A percentile compares a stretch with the other conserved stretches of the same genome.
phyloP scores from a whole-genome alignment of 2,888 invertebrate genomes.

The Schizaphis graminum region DNA sequence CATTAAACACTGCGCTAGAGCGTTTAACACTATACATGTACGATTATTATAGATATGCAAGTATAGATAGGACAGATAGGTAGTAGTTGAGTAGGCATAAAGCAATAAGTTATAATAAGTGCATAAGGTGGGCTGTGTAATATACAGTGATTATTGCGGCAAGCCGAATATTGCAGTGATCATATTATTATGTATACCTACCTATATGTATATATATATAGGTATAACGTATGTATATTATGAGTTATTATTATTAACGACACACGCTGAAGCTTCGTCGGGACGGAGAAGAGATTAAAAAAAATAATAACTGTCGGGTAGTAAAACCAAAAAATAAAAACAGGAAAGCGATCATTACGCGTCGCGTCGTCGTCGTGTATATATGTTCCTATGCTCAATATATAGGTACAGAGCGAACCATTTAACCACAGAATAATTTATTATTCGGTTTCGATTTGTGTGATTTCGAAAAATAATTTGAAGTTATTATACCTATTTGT shows the following conservation, averaged over 20 bases:
- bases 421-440: background rate
- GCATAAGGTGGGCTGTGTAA: background rate
- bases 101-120: background rate
- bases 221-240: background rate
- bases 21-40: background rate
- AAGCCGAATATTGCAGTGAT: slow-evolving; percentile 12
- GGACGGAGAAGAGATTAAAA: slow-evolving; percentile 12
- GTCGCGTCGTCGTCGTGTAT: background rate
- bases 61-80: no score
- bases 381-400: background rate
- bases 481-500: background rate
- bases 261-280: background rate
- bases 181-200: background rate
- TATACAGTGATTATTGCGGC: background rate
- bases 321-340: background rate
- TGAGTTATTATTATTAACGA: background rate
- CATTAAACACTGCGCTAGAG: background rate
- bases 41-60: no score
- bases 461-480: background rate
- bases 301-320: background rate
- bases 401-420: background rate
- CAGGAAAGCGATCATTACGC: background rate
- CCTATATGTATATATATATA: background rate
- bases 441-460: background rate
- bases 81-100: background rate